Evolutionary conservation across 2,888 invertebrate species (phyloP), one percentile per base, ranked within the genome.

Genomic region (Eurois occulta): DNA sequence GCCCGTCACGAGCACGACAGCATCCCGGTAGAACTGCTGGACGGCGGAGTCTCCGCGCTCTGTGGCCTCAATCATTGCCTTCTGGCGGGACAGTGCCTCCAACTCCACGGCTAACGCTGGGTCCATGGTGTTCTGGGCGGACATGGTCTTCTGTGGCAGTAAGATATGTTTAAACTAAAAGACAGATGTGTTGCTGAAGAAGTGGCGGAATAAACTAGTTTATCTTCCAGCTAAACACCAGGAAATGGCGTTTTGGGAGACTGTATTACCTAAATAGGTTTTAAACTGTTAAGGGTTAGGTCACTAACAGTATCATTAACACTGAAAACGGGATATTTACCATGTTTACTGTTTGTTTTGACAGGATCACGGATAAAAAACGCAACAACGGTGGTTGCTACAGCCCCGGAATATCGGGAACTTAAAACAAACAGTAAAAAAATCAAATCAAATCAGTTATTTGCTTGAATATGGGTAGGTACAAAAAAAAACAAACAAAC

Each of bases 1-100:
- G 0, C 99, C 99, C 0, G 99, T 99, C 69, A 99, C 95, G 66
- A 99, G 96, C 28, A 99, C 94, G 43, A 95, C 92, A 84, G 97
- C 96, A 1, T 94, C 95, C 0, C 93, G 88, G 90, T 97, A 97
- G 95, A 97, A 97, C 84, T 97, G 95, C 3, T 95, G 88, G n/a
- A 80, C 38, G 1, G 41, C 55, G 0, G 80, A 81, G 41, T 91
- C 7, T 0, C 87, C 85, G 0, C 80, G 69, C 1, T 77, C 85
- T 6, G 79, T 87, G 0, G 62, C 81, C 0, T 78, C 81, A 5
- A 77, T 78, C 88, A 87, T 85, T 7, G 69, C 77, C 48, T 87
- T 88, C 79, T 80, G 86, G 0, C 83, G 76, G 0, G 76, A 81
- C 2, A 81, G 38, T 1, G 82, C 78, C 0, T 69, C 52, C 6